Conservation (phyloP, 2,113 vertebrate species). For the Pseudolaguvia tuberculata region DNA sequence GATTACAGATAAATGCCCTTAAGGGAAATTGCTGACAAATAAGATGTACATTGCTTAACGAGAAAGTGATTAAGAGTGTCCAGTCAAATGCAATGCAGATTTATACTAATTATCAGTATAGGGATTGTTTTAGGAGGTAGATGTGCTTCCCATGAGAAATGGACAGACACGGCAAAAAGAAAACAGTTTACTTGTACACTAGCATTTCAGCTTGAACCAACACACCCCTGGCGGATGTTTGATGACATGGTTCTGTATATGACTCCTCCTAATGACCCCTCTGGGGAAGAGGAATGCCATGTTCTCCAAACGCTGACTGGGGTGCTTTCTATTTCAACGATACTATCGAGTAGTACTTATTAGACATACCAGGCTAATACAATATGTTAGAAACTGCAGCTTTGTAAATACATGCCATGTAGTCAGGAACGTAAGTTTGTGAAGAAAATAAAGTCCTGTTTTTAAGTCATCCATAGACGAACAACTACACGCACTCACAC, state of each 20-base stretch:
- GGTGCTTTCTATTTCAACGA: constrained; percentile 44
- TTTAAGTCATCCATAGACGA: no score
- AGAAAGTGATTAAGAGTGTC: constrained; percentile 50
- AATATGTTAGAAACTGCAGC: background rate
- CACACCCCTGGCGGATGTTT: constrained; percentile 47
- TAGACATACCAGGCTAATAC: constrained; percentile 10
- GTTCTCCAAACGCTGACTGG: constrained; percentile 41
- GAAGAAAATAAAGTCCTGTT: background rate
- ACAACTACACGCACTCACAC: no score
- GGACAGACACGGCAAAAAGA: constrained; percentile 16
- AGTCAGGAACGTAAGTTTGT: background rate
- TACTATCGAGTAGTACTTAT: constrained; percentile 10
- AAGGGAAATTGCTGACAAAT: constrained; percentile 36
- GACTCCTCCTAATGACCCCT: constrained; percentile 48
- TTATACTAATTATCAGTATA: constrained; percentile 33
- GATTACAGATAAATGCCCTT: constrained; percentile 4
- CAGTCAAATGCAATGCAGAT: constrained; percentile 57
- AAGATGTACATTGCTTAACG: constrained; percentile 33
- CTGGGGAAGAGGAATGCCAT: constrained; percentile 33
- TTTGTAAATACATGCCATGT: background rate
- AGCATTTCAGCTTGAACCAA: constrained; percentile 33
- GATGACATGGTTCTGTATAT: constrained; percentile 45
- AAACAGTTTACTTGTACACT: constrained; percentile 31
- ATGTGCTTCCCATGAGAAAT: constrained; percentile 31
- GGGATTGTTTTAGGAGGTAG: background rate